phyloP scores from a whole-genome alignment of 1,140 invertebrate species.

The Temnothorax nylanderi region DNA sequence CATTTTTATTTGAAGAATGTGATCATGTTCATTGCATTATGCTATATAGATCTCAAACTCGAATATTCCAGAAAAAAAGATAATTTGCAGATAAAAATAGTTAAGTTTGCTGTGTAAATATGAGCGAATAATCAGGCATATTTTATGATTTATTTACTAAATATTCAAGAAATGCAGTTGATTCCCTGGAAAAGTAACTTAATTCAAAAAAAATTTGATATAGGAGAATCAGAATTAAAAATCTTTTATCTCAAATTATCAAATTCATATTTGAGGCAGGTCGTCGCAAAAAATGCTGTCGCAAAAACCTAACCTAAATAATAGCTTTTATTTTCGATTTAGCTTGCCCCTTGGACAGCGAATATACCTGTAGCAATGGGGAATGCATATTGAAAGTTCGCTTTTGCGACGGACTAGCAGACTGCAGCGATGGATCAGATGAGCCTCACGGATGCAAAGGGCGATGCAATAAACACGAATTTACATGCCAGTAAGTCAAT shows the following conservation, averaged over 20 bases:
- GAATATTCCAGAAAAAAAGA: neutral
- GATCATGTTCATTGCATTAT: neutral
- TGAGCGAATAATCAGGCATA: neutral
- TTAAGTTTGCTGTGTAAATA: neutral
- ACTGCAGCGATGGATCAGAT: constrained; percentile 90
- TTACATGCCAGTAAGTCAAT: constrained; percentile 85
- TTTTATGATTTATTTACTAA: neutral
- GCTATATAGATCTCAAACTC: neutral
- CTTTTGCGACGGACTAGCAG: constrained; percentile 88
- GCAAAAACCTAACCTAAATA: neutral
- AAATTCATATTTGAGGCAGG: neutral
- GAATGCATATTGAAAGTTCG: constrained; percentile 87
- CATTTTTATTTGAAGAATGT: constrained; percentile 12
- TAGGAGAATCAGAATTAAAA: neutral
- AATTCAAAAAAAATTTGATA: neutral
- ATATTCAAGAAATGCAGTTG: constrained; percentile 11
- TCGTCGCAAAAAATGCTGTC: neutral
- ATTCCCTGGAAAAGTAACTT: neutral
- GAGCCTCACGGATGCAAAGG: constrained; percentile 88
- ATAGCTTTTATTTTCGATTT: constrained; percentile 61
- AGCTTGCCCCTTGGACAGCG: constrained; percentile 84
- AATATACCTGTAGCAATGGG: constrained; percentile 88
- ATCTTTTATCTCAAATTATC: neutral
- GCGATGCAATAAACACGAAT: constrained; percentile 86
- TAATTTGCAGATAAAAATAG: neutral